Base-by-base conservation (phyloP, 1,140 invertebrate species). In the Eupeodes corollae region DNA sequence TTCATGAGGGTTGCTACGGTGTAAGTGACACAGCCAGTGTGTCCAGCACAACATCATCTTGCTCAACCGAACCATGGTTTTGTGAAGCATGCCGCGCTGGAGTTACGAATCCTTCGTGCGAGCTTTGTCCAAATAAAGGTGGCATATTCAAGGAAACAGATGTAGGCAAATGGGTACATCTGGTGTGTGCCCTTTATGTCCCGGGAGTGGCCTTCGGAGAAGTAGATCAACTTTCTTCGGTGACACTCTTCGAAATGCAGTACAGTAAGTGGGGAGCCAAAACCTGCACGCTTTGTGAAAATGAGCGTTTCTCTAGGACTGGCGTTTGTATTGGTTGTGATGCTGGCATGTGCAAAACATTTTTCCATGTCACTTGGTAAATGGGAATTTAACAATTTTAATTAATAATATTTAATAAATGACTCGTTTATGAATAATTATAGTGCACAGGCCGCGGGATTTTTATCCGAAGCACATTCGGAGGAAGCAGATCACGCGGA, bases 1-100 rank as follows among this genome's bases (percentile, higher is more conserved):
- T 97, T 11, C 92, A 98, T 73, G 93, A 98, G 79, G 90, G 89
- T 51, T 97, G 92, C 67, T 96, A 96, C 73, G 91, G 91, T n/a
- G 86, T 96, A 21, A 90, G 88, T 40, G 94, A 97, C 59, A 83
- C 83, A 30, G 84, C 86, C 21, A 94, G 91, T 73, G 80, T 91
- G 48, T 86, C 86, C 2, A 91, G 88, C 62, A 89, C 87, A 14
- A 84, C 87, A 46, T 96, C 91, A 9, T 84, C 90, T 1, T 88
- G 88, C 42, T 91, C 91, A 33, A 97, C 92, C 2, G 92, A 94
- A 55, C 93, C 93, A 0, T 98, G 94, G 94, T 97, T 97, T 70
- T 98, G 93, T 73, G 93, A 98, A 72, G 88, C 91, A n/a, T 97
- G 94, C 57, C 91, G 90, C 61, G 91, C 90, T 35, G 90, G 90